phyloP scores from a whole-genome alignment of 2,888 invertebrate species.

The Pycnomerus fuliginosus region DNA sequence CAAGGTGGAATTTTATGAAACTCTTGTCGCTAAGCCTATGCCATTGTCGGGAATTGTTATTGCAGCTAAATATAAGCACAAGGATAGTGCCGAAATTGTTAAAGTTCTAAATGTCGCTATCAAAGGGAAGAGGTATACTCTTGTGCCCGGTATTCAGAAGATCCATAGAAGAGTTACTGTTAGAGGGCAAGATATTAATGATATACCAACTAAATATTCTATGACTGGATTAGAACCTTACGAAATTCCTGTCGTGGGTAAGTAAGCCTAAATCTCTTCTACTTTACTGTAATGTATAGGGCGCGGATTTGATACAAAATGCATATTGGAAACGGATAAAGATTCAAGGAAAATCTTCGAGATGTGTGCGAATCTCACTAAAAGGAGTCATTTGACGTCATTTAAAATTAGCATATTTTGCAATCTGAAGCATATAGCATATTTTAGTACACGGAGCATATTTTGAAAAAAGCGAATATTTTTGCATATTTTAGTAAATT shows the following conservation, averaged over 20 bases:
- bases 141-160: constrained; percentile 65
- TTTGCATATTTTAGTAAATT: no score
- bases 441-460: no score
- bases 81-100: constrained; percentile 56
- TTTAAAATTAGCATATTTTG: no score
- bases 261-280: no score
- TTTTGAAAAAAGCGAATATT: no score
- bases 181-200: constrained; percentile 61
- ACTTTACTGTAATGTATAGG: no score
- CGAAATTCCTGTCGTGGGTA: constrained; percentile 71
- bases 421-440: no score
- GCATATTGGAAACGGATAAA: no score
- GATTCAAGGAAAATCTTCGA: no score
- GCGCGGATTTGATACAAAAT: no score
- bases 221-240: constrained; percentile 66
- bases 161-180: constrained; percentile 64
- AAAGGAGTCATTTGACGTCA: no score
- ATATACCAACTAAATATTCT: constrained; percentile 67
- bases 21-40: constrained; percentile 61
- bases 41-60: constrained; percentile 62
- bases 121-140: constrained; percentile 56
- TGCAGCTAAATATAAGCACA: constrained; percentile 54
- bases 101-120: constrained; percentile 62
- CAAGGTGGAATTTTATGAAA: constrained; percentile 70
- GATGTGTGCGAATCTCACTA: no score